Evolutionary conservation across 2,888 invertebrate genomes (phyloP).

Genomic region (Caenorhabditis sp.): DNA sequence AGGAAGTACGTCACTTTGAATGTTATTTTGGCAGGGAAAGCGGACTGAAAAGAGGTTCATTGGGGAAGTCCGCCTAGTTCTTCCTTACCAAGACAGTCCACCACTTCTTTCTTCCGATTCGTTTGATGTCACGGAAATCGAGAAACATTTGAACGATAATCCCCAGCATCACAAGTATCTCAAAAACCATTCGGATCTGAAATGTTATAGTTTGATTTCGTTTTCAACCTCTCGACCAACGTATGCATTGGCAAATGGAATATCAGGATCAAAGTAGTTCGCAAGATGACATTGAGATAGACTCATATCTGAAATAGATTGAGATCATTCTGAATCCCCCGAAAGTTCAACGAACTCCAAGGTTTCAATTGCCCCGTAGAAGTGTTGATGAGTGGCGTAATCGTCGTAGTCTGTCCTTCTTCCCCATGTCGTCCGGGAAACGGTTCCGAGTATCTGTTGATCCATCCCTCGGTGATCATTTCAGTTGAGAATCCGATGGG

Average conservation of each 20-base stretch:
- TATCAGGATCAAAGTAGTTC: conserved; percentile 50
- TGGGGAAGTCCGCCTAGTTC: too few species aligned
- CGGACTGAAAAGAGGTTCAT: conserved; percentile 88
- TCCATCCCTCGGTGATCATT: conserved; percentile 63
- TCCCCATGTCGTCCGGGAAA: conserved; percentile 56
- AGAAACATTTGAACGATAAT: conserved; percentile 73
- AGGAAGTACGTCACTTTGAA: conserved; percentile 94
- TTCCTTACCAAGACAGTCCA: conserved; percentile 93
- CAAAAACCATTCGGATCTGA: conserved; percentile 75
- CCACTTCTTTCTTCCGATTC: conserved; percentile 79
- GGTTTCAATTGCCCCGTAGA: conserved; percentile 11
- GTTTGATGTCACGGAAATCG: conserved; percentile 75
- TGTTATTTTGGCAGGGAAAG: conserved; percentile 93
- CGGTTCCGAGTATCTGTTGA: conserved; percentile 55
- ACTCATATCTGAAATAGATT: conserved; percentile 28
- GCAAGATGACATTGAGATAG: conserved; percentile 64
- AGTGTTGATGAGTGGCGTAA: conserved; percentile 34
- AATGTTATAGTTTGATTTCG: neutral
- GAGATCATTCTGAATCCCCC: neutral
- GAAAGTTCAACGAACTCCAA: conserved; percentile 30
- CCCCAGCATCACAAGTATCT: conserved; percentile 72
- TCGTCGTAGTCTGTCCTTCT: neutral
- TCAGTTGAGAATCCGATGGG: conserved; percentile 84
- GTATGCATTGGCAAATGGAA: conserved; percentile 50
- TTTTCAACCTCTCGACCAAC: conserved; percentile 6